Evolutionary conservation across 1,140 invertebrate species (phyloP), one percentile per base, ranked within the genome.

Genomic region (Leguminivora glycinivorella): DNA sequence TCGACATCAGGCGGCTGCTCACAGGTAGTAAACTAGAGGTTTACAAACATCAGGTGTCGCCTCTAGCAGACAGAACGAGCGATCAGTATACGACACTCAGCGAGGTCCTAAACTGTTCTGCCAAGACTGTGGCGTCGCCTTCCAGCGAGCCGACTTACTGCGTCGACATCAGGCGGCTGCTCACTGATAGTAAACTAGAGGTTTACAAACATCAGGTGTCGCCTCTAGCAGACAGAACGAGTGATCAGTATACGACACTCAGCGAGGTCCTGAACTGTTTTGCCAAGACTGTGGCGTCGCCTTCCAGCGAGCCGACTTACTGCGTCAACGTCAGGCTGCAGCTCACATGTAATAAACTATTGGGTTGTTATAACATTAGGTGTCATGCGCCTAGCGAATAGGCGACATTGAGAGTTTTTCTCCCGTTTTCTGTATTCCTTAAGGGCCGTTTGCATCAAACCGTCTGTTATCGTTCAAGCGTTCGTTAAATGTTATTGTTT

Each of bases 251-350:
- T 74, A 58, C 72, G 81, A 81, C 67, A 60, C 71, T 34, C 76
- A 82, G 71, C 79, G 88, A 12, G 88, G 87, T 0, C 88, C 90
- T n/a, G n/a, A 96, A 70, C 95, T 95, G 74, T 95, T 94, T 83
- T 97, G 96, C 79, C 93, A 94, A 56, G 94, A 94, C 52, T 97
- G 96, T 76, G 95, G 95, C 34, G 93, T 95, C 60, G 94, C 94
- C 4, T 96, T 96, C 88, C 94, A 96, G 77, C 92, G 96, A 47
- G 92, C 95, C 68, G 96, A 96, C 83, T 89, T 96, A 68, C 88
- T 96, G 43, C 93, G 94, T 52, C 92, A 95, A 12, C 96, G 96
- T 81, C 93, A 90, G 0, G 78, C 87, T 10, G 89, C 89, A 1
- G 91, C 91, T 0, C 91, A 92, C 71, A 92, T 84, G 92, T 92